Evolutionary conservation across 1,140 invertebrate species (phyloP).

Genomic region (Apis florea): DNA sequence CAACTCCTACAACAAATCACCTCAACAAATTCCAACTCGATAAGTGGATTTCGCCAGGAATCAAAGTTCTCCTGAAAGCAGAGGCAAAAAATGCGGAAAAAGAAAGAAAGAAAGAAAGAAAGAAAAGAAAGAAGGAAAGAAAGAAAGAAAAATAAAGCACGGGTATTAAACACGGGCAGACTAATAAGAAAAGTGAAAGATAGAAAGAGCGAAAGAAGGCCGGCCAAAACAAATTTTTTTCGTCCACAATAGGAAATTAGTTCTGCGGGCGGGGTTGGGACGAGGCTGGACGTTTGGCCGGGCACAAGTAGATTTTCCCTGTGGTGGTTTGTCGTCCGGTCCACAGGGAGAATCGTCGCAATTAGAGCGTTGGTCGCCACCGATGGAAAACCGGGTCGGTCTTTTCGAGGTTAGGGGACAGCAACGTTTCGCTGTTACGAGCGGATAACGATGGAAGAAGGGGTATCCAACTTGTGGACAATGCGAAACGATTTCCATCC

Average conservation of each 20-base stretch:
- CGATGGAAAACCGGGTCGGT: slow-evolving; percentile 50
- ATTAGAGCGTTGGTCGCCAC: slow-evolving; percentile 51
- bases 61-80: too few relatives aligned
- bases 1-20: too few relatives aligned
- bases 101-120: too few relatives aligned
- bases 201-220: neutral
- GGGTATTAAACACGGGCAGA: neutral
- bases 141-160: neutral
- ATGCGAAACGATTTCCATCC: slow-evolving; percentile 50
- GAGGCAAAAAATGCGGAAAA: too few relatives aligned
- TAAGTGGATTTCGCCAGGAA: too few relatives aligned
- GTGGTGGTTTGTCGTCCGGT: slow-evolving; percentile 33
- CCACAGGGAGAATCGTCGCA: slow-evolving; percentile 36
- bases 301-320: slow-evolving; percentile 33
- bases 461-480: slow-evolving; percentile 32
- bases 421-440: slow-evolving; percentile 42
- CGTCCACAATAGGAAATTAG: slow-evolving; percentile 31
- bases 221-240: slow-evolving; percentile 26
- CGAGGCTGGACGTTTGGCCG: neutral
- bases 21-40: too few relatives aligned
- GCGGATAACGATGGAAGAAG: slow-evolving; percentile 53
- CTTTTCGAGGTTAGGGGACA: slow-evolving; percentile 41
- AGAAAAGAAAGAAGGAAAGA: neutral
- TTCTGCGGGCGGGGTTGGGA: neutral
- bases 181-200: neutral